Evolutionary conservation across 2,797 vertebrate species (phyloP), one percentile per base, ranked within the genome.

Genomic region (Anabas testudineus): DNA sequence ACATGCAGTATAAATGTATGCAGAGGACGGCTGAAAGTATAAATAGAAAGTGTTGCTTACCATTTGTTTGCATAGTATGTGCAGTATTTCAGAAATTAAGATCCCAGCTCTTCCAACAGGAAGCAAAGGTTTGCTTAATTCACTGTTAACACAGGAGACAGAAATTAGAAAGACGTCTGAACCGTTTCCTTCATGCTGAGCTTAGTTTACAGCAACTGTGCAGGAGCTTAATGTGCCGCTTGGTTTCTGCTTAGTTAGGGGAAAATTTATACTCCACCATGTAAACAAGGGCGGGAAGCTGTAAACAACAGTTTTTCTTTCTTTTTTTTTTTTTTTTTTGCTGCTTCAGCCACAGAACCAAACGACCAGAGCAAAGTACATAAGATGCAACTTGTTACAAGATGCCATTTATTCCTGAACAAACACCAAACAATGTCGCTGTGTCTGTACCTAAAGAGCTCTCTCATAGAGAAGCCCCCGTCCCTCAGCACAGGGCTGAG

Each of bases 21-120:
- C 2, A 36, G 34, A 12, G 32, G 32, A n/a, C n/a, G n/a, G 26
- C 26, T 6, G 6, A 15, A 39, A 39, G 9, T 32, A 5, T 5
- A n/a, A 51, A 14, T 16, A 7, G 45, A 58, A 7, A 34, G 24
- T 37, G 21, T 21, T 63, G 82, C 95, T 95, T 84, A 99, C 98
- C 97, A 96, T 98, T 95, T 98, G 97, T 96, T 97, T 99, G 97
- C 98, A 99, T 97, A 99, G 97, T 95, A 98, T 95, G 96, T 97
- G 97, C 95, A 99, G 93, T 91, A 99, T 97, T 97, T 99, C 96
- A 91, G 97, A 97, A 90, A 99, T 94, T 92, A 99, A 94, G 91
- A 96, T 83, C 64, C 96, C 95, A 55, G 96, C 96, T 96, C 95
- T 97, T 96, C 96, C 96, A 90, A 96, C 96, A 93, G 96, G 95